Evolutionary conservation across 1,140 invertebrate genomes (phyloP).

Genomic region (Anastatus disparis): DNA sequence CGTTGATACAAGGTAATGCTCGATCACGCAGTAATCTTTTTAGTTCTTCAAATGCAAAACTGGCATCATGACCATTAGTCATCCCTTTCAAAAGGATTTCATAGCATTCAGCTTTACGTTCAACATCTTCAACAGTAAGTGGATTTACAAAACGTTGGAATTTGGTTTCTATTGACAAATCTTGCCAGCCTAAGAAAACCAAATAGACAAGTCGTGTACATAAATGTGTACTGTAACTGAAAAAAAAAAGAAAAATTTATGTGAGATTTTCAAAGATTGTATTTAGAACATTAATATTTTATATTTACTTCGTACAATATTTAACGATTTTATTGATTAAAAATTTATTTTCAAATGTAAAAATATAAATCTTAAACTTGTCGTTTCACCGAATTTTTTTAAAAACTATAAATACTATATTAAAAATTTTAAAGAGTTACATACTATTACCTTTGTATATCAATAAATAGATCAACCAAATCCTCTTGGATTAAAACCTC

Average conservation of each 20-base stretch:
- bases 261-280: too few relatives aligned
- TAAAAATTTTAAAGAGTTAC: neutral
- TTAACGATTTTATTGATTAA: too few relatives aligned
- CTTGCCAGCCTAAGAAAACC: neutral
- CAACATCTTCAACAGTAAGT: neutral
- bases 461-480: neutral
- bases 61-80: neutral
- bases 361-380: too few relatives aligned
- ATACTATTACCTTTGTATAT: conserved; percentile 15
- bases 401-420: too few relatives aligned
- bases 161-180: neutral
- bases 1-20: conserved; percentile 4
- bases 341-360: too few relatives aligned
- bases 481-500: neutral
- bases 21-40: neutral
- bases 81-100: conserved; percentile 5
- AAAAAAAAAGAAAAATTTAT: too few relatives aligned
- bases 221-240: neutral
- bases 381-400: too few relatives aligned
- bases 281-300: too few relatives aligned
- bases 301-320: too few relatives aligned
- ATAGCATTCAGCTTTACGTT: neutral
- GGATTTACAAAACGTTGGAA: conserved; percentile 4
- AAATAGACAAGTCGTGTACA: neutral
- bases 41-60: neutral